phyloP scores from a whole-genome alignment of 2,888 invertebrate genomes.

The Chesias legatella region DNA sequence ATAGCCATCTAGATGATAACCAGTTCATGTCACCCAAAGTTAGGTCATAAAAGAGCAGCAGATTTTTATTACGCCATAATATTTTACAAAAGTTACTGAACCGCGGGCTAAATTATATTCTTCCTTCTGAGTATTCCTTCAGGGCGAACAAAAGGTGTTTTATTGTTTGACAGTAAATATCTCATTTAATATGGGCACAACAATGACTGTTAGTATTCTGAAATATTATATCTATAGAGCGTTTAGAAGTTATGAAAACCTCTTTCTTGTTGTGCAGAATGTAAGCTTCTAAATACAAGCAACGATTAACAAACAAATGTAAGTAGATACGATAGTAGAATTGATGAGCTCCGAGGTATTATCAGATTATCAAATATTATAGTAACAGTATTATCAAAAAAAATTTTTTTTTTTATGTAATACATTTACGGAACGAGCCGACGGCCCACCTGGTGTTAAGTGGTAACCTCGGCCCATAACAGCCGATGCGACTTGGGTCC shows the following conservation, averaged over 20 bases:
- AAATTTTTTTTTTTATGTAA: no score
- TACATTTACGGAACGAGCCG: no score
- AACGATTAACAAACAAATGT: neutral
- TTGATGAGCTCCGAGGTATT: no score
- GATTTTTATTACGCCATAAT: conserved; percentile 19
- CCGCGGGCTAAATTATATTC: conserved; percentile 21
- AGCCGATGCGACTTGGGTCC: no score
- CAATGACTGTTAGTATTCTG: conserved; percentile 10
- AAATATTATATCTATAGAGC: conserved; percentile 12
- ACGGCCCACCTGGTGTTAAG: no score
- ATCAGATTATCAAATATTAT: no score
- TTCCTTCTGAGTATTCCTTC: conserved; percentile 13
- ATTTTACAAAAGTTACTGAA: conserved; percentile 17
- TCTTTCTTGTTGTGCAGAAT: conserved; percentile 4
- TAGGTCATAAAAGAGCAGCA: conserved; percentile 17
- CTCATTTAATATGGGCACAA: conserved; percentile 12
- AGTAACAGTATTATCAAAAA: no score
- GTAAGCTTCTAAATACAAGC: conserved; percentile 1
- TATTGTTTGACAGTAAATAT: conserved; percentile 15
- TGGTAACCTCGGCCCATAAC: no score
- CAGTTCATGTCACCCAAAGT: conserved; percentile 23
- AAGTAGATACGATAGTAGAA: no score
- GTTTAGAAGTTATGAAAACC: conserved; percentile 12
- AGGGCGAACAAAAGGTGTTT: conserved; percentile 20
- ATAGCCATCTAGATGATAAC: conserved; percentile 25